Percentiles rank a stretch among this genome's conserved stretches.
phyloP scores from a whole-genome alignment of 1,140 invertebrate species.

The Druon quercuslanigerum region DNA sequence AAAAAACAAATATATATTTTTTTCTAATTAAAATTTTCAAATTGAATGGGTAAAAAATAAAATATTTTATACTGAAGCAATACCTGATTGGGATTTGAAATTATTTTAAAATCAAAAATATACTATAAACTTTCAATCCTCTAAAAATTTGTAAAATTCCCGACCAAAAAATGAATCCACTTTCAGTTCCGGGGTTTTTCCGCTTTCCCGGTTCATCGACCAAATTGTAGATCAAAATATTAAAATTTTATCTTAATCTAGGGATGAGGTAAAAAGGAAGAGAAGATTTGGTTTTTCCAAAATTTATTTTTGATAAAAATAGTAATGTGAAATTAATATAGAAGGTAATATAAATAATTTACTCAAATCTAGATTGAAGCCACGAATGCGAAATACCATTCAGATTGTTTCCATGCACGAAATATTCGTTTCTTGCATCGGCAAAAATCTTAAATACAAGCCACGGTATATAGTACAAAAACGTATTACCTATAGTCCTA shows the following conservation, averaged over 20 bases:
- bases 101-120: too few relatives aligned
- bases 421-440: slow-evolving; percentile 33
- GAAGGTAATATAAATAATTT: slow-evolving; percentile 52
- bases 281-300: slow-evolving; percentile 31
- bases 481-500: neutral
- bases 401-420: slow-evolving; percentile 31
- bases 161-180: too few relatives aligned
- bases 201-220: too few relatives aligned
- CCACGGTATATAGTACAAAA: neutral
- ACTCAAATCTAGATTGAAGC: slow-evolving; percentile 47
- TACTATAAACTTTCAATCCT: too few relatives aligned
- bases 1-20: too few relatives aligned
- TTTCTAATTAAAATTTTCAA: too few relatives aligned
- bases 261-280: slow-evolving; percentile 29
- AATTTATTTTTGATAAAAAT: slow-evolving; percentile 51
- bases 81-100: too few relatives aligned
- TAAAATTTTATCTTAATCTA: neutral
- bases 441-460: slow-evolving; percentile 19
- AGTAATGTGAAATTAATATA: slow-evolving; percentile 53
- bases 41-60: too few relatives aligned
- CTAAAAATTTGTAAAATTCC: too few relatives aligned
- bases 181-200: too few relatives aligned
- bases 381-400: slow-evolving; percentile 37
- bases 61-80: too few relatives aligned
- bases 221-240: too few relatives aligned